Evolutionary conservation across 2,113 vertebrate species (phyloP).

Genomic region (Clarias magur): DNA sequence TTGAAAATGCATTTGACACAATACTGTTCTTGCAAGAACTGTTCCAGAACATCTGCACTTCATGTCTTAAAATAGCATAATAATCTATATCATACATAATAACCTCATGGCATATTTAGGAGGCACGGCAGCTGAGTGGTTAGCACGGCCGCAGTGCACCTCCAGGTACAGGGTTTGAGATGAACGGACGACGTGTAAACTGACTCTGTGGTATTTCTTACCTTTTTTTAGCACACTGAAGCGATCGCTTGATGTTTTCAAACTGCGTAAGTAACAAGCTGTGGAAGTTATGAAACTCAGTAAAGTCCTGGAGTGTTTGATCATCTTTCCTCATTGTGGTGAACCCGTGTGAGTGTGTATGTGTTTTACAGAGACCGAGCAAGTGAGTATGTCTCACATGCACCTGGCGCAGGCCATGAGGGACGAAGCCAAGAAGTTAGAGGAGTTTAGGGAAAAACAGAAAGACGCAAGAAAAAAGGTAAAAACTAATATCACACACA

Average conservation of each 20-base stretch:
- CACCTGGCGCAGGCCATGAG: constrained; percentile 85
- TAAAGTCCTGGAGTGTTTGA: not conserved
- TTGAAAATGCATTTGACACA: too few relatives aligned
- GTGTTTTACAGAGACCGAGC: constrained; percentile 77
- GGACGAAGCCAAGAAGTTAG: constrained; percentile 89
- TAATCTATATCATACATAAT: too few relatives aligned
- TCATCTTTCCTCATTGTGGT: not conserved
- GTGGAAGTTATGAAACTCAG: constrained; percentile 7
- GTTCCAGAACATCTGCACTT: too few relatives aligned
- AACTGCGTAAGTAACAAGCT: constrained; percentile 82
- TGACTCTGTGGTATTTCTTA: constrained; percentile 6
- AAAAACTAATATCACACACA: not conserved
- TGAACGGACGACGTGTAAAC: not conserved
- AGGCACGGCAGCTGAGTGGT: too few relatives aligned
- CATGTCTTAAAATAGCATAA: too few relatives aligned
- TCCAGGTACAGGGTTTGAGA: too few relatives aligned
- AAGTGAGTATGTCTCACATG: constrained; percentile 83
- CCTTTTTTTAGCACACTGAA: constrained; percentile 83
- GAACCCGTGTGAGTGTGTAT: not conserved
- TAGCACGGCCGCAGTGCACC: too few relatives aligned
- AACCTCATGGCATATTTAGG: too few relatives aligned
- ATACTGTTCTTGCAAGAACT: too few relatives aligned
- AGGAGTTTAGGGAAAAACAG: constrained; percentile 92
- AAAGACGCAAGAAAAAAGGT: constrained; percentile 88
- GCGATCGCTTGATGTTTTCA: constrained; percentile 88